Evolutionary conservation across 2,888 invertebrate species (phyloP), one percentile per base, ranked within the genome.

Genomic region (Dynastes grantii): DNA sequence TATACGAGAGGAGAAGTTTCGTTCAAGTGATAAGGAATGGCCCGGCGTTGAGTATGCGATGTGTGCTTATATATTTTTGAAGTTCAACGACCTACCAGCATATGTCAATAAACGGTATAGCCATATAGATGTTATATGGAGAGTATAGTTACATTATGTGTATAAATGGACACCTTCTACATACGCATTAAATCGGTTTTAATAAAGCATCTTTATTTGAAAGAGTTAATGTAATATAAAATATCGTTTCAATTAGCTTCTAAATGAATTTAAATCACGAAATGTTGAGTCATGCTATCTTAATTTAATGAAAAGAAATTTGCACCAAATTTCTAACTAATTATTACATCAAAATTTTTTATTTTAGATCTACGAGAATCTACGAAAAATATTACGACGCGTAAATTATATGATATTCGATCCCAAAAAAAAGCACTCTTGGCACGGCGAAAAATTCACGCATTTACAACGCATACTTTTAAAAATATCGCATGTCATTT

Each of bases 11-110:
- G 70, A 73, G 73, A 75, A 55, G 61, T 61, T 75, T 75, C 73
- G 61, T 55, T 75, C 73, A 70, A 76, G 70, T 84, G 85, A 85
- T 85, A 85, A 84, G 83, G 80, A 68, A 76, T 83, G 84, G 85
- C 84, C 85, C 85, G 85, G 83, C 84, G 84, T 76, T 76, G 77
- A 78, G 78, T 79, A 68, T 73, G 78, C 76, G 76, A 78, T 76
- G 81, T 79, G 70, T 71, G 78, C 63, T 71, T 76, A 76, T 79
- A 76, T 80, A 78, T 77, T 81, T 78, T 80, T 76, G 78, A 79
- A 79, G 80, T 78, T 81, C 81, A 80, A 78, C 75, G 81, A 81
- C 81, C 80, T 55, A 68, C 55, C 65, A 65, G 76, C 79, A 77
- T 79, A 79, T 77, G 79, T 79, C 79, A 79, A 77, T 79, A 79